These are phyloP conservation scores for Pilophorus perplexus DNA, from an alignment of 2,888 invertebrate species.

Conservation along the genomic window DNA sequence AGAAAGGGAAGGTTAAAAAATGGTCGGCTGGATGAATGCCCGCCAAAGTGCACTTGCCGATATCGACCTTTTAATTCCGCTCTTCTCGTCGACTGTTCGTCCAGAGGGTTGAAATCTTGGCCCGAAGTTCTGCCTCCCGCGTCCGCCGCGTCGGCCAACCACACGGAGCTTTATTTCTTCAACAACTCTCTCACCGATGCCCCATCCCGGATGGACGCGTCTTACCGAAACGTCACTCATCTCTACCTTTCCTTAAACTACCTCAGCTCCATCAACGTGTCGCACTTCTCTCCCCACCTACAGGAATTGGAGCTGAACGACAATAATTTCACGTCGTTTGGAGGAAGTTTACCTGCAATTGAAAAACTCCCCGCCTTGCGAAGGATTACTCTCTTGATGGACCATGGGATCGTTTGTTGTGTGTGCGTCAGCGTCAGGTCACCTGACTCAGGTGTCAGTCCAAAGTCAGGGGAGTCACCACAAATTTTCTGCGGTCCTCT, in stretches of 20 bases:
- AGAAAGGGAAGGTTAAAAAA: too few relatives aligned
- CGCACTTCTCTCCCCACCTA: constrained; percentile 55
- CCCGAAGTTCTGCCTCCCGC: constrained; percentile 52
- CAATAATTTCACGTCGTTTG: constrained; percentile 59
- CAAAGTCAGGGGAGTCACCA: too few relatives aligned
- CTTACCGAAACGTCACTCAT: constrained; percentile 56
- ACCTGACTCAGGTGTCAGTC: too few relatives aligned
- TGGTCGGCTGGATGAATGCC: constrained; percentile 56
- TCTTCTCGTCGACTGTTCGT: constrained; percentile 59
- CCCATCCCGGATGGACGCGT: constrained; percentile 48
- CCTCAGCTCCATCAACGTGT: constrained; percentile 51
- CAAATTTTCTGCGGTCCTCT: too few relatives aligned
- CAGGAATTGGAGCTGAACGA: constrained; percentile 57
- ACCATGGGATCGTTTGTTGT: constrained; percentile 70
- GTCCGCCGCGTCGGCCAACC: constrained; percentile 47
- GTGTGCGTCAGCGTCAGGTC: too few relatives aligned
- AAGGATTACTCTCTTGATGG: constrained; percentile 60
- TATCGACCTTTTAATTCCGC: constrained; percentile 55
- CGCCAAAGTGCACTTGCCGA: constrained; percentile 57
- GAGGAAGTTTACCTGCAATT: constrained; percentile 54
- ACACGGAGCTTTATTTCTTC: constrained; percentile 53
- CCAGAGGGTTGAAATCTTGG: constrained; percentile 54
- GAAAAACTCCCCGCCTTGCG: constrained; percentile 55
- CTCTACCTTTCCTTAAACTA: constrained; percentile 58
- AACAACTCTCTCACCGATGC: constrained; percentile 46